Base-by-base conservation (phyloP, 2,797 vertebrate species). In the Thripadectes ignobilis region DNA sequence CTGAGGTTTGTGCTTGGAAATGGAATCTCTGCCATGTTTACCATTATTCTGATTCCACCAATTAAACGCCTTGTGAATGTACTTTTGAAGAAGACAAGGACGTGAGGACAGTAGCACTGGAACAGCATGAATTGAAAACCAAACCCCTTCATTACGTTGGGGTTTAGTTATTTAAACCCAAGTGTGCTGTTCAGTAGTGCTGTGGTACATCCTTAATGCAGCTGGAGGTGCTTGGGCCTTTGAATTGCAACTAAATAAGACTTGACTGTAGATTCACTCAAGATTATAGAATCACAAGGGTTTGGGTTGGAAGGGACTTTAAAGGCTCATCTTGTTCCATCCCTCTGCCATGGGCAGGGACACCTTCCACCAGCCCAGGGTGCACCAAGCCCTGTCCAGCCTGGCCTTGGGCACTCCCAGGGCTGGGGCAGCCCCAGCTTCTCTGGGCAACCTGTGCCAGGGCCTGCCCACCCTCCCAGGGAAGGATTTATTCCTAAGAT, bases 1-100 rank as follows among this genome's bases (percentile, higher is more conserved):
- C n/a, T n/a, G n/a, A n/a, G n/a, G n/a, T n/a, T n/a, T n/a, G n/a
- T n/a, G 36, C 27, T 43, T 80, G 24, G 49, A 32, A 43, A 26
- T 9, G 12, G 12, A 48, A n/a, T 48, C 32, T 14, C 34, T 45
- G 39, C 54, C 24, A 6, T 19, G 21, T 10, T 36, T 22, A 43
- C 24, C 21, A 4, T 57, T 77, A 27, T 66, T 89, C 22, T 61
- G 2, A 4, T 79, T 34, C 12, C 14, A 5, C 10, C 7, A 39
- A 1, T 20, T 39, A 21, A 22, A n/a, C 4, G 10, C 3, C 7
- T 9, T 57, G 1, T 6, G 12, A 65, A 24, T 1, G 0, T n/a
- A 17, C 6, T 11, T 71, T 67, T 58, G 48, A 39, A 67, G 63
- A 71, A 62, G 45, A 24, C 12, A 48, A 30, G 51, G 51, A 32